Evolutionary conservation across 2,888 invertebrate genomes (phyloP).

Genomic region (Caenorhabditis panamensis): DNA sequence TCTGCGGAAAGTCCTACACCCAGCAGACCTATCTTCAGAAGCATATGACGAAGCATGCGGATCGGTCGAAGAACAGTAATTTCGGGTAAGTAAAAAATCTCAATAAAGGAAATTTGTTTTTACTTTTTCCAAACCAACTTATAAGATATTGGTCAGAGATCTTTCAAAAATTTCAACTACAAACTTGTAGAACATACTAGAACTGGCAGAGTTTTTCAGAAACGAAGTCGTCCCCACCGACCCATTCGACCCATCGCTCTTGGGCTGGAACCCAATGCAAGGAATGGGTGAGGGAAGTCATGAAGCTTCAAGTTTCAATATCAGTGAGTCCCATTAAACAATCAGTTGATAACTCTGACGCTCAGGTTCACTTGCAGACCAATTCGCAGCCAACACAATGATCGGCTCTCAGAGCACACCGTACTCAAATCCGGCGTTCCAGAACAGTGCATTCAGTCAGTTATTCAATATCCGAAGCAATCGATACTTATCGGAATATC

Average conservation of each 20-base stretch:
- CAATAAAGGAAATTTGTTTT: neutral
- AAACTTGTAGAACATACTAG: too few species aligned
- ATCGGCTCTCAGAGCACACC: conserved; percentile 65
- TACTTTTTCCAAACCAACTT: neutral
- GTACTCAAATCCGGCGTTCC: conserved; percentile 63
- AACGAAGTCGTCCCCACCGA: conserved; percentile 67
- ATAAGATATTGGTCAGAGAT: too few species aligned
- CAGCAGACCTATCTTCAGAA: conserved; percentile 99
- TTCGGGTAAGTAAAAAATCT: conserved; percentile 33
- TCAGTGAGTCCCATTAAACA: conserved; percentile 57
- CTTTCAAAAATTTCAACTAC: too few species aligned
- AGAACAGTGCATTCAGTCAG: conserved; percentile 71
- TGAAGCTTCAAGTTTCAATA: conserved; percentile 57
- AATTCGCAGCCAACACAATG: conserved; percentile 70
- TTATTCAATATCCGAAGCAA: conserved; percentile 69
- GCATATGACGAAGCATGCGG: conserved; percentile 96
- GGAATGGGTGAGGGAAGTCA: conserved; percentile 50
- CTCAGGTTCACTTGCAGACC: conserved; percentile 49
- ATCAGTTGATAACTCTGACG: conserved; percentile 2
- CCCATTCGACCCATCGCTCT: conserved; percentile 53
- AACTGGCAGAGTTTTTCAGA: conserved; percentile 36
- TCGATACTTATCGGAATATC: conserved; percentile 65
- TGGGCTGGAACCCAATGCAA: conserved; percentile 54
- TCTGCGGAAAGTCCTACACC: conserved; percentile 99
- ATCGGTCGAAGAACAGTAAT: conserved; percentile 66